phyloP scores from a whole-genome alignment of 2,797 vertebrate genomes.

The Chloroceryle amazona region DNA sequence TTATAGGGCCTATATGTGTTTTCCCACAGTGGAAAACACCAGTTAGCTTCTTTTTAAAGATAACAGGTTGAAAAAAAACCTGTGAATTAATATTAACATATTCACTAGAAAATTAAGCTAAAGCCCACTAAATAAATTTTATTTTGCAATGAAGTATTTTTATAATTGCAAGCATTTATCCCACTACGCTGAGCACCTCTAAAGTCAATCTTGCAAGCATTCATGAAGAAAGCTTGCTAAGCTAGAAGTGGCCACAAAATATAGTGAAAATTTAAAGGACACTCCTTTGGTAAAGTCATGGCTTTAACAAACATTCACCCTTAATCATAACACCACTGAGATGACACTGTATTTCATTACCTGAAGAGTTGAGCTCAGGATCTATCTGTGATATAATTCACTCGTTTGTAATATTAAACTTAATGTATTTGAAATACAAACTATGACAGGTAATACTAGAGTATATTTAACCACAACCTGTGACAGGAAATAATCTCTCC shows the following conservation, averaged over 20 bases:
- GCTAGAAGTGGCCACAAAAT: background rate
- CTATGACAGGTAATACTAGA: background rate
- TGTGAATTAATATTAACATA: background rate
- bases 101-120: background rate
- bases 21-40: background rate
- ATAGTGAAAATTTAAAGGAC: background rate
- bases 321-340: background rate
- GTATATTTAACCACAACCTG: slow-evolving; percentile 5
- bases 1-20: too few relatives aligned
- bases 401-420: background rate
- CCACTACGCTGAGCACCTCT: background rate
- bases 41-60: background rate
- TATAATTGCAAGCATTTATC: background rate
- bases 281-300: background rate
- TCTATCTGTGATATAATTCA: slow-evolving; percentile 18
- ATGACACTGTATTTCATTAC: background rate
- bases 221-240: background rate
- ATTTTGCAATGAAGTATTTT: background rate
- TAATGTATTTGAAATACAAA: background rate
- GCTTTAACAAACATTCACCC: slow-evolving; percentile 1
- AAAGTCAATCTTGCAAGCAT: background rate
- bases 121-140: background rate
- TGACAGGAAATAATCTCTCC: slow-evolving; percentile 32
- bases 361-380: background rate
- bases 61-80: background rate